Evolutionary conservation across 2,797 vertebrate species (phyloP).

Genomic region (Sternarchorhynchus goeldii): DNA sequence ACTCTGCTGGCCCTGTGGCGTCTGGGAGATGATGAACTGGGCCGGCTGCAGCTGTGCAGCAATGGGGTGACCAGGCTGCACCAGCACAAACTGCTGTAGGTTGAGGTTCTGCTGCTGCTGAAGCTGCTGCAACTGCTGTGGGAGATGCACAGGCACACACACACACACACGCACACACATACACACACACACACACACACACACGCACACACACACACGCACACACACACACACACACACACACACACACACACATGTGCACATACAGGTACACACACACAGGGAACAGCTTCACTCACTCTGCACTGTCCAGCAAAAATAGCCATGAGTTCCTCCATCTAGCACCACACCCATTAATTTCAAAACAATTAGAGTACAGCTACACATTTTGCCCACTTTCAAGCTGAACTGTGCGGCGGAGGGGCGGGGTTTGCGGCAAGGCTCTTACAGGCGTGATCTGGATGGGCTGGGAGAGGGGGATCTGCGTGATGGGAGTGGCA

Average conservation of each 20-base stretch:
- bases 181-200: too few species aligned
- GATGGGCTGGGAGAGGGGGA: conserved; percentile 96
- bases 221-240: too few species aligned
- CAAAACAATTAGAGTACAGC: too few species aligned
- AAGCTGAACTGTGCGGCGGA: too few species aligned
- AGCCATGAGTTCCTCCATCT: too few species aligned
- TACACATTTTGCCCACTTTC: too few species aligned
- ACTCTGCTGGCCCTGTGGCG: conserved; percentile 95
- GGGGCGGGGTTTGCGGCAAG: neutral
- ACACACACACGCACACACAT: conserved; percentile 40
- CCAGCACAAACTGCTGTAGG: conserved; percentile 96
- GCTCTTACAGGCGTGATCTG: conserved; percentile 89
- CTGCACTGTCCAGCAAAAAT: too few species aligned
- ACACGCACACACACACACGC: too few species aligned
- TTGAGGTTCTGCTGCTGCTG: conserved; percentile 96
- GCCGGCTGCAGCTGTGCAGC: conserved; percentile 90
- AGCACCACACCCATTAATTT: too few species aligned
- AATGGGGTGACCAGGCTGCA: conserved; percentile 87
- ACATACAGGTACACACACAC: too few species aligned
- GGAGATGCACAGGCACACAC: conserved; percentile 40
- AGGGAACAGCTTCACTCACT: too few species aligned
- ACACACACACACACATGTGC: too few species aligned
- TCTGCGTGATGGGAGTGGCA: conserved; percentile 96
- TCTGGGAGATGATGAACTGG: conserved; percentile 99
- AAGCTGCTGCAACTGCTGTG: conserved; percentile 82